Percentiles rank a stretch among this genome's conserved stretches.
phyloP scores from a whole-genome alignment of 2,797 vertebrate species.

The Paguma larvata region DNA sequence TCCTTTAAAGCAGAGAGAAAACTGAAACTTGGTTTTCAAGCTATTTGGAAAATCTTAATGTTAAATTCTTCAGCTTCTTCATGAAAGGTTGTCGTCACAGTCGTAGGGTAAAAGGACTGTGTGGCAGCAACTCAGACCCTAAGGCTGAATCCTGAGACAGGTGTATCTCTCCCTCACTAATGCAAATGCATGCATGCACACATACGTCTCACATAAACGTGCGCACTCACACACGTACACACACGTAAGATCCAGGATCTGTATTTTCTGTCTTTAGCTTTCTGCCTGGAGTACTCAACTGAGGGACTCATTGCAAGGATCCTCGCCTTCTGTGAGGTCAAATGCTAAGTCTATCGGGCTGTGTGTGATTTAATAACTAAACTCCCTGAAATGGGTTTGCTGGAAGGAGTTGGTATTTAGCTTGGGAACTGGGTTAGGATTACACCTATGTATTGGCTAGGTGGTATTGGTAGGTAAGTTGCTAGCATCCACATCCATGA shows the following conservation, averaged over 20 bases:
- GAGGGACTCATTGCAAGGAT: background rate
- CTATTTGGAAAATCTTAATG: background rate
- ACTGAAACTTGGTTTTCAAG: background rate
- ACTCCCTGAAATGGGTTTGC: background rate
- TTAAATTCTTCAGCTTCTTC: background rate
- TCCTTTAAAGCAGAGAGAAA: background rate
- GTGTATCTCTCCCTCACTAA: background rate
- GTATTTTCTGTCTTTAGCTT: background rate
- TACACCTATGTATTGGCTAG: background rate
- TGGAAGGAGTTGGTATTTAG: background rate
- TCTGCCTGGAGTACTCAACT: background rate
- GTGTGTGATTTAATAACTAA: background rate
- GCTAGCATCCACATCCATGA: background rate
- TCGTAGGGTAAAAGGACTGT: background rate
- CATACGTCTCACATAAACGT: too few species aligned
- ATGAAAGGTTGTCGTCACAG: background rate
- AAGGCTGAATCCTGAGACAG: background rate
- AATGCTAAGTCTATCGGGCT: background rate
- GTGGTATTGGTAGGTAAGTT: background rate
- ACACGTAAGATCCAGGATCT: background rate
- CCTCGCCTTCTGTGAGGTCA: background rate
- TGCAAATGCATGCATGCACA: fast-evolving
- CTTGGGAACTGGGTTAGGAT: background rate
- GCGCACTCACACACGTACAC: background rate
- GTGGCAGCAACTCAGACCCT: background rate